A percentile compares a stretch with the other conserved stretches of the same genome.
These are phyloP conservation scores for Spinus olivaceus DNA, from an alignment of 2,797 vertebrate species.

Conservation along the genomic window DNA sequence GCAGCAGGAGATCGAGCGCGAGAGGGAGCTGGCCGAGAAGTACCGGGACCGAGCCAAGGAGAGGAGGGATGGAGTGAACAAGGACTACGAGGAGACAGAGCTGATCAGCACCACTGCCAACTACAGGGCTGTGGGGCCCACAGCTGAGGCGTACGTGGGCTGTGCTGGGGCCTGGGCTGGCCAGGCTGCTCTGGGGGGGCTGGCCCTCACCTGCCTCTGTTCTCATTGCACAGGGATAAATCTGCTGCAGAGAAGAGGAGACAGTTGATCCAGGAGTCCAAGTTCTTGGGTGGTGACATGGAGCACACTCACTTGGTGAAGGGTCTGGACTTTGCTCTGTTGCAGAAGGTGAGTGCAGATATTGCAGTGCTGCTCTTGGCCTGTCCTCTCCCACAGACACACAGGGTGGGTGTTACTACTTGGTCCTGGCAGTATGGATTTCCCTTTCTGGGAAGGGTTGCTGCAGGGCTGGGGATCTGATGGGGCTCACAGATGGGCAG, in stretches of 20 bases:
- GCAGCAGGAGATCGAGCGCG: constrained; percentile 94
- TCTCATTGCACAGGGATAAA: constrained; percentile 83
- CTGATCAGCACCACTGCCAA: constrained; percentile 97
- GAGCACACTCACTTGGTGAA: constrained; percentile 99
- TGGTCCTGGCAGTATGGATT: neutral
- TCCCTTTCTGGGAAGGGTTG: neutral
- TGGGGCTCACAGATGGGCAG: neutral
- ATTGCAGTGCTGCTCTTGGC: accelerated
- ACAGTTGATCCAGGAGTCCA: constrained; percentile 97
- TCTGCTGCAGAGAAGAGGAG: constrained; percentile 95
- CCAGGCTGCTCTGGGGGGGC: accelerated
- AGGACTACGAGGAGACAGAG: constrained; percentile 96
- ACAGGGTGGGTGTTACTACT: neutral
- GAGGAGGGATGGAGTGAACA: constrained; percentile 93
- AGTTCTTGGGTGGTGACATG: constrained; percentile 99
- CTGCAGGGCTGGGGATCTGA: neutral
- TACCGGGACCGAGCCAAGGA: constrained; percentile 94
- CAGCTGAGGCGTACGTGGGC: constrained; percentile 89
- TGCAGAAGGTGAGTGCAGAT: constrained; percentile 87
- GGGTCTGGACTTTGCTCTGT: constrained; percentile 93
- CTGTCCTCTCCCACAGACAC: neutral
- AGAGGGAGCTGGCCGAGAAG: constrained; percentile 93
- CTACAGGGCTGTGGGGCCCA: constrained; percentile 94
- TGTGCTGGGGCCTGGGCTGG: neutral
- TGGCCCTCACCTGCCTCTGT: neutral